phyloP scores from a whole-genome alignment of 2,797 vertebrate genomes.

The Microchirus variegatus region DNA sequence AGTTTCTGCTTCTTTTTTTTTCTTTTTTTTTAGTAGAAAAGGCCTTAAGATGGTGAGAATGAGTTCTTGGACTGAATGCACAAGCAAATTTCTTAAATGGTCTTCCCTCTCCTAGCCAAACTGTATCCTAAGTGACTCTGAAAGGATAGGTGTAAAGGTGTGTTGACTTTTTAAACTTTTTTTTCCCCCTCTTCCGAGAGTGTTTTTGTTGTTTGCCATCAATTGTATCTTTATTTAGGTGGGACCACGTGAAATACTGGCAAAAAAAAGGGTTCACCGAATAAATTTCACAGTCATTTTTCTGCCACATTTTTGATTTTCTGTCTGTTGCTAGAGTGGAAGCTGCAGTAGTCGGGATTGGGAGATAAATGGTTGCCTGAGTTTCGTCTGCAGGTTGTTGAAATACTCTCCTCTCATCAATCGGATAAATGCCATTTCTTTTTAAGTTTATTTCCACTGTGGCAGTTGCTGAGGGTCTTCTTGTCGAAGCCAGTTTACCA shows the following conservation, averaged over 20 bases:
- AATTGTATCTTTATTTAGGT: slow-evolving; percentile 51
- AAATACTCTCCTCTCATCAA: no score
- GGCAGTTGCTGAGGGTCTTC: no score
- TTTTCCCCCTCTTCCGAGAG: neutral
- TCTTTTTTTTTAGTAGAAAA: slow-evolving; percentile 39
- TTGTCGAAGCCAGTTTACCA: no score
- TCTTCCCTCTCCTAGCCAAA: slow-evolving; percentile 58
- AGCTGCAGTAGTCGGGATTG: no score
- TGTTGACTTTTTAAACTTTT: slow-evolving; percentile 3
- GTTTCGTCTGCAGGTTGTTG: no score
- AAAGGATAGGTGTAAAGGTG: slow-evolving; percentile 64
- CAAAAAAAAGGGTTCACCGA: slow-evolving; percentile 45
- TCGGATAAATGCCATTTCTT: no score
- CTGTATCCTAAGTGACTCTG: slow-evolving; percentile 71
- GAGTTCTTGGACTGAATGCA: slow-evolving; percentile 51
- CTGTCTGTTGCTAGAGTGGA: slow-evolving; percentile 36
- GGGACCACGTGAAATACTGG: slow-evolving; percentile 52
- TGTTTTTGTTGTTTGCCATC: slow-evolving; percentile 38
- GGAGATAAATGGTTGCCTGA: no score
- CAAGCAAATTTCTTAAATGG: slow-evolving; percentile 38
- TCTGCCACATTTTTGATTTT: slow-evolving; percentile 48
- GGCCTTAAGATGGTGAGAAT: slow-evolving; percentile 61
- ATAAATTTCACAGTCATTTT: slow-evolving; percentile 61
- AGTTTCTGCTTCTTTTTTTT: slow-evolving; percentile 41
- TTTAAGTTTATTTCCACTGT: no score